phyloP scores from a whole-genome alignment of 2,113 vertebrate species.

The Elgaria multicarinata region DNA sequence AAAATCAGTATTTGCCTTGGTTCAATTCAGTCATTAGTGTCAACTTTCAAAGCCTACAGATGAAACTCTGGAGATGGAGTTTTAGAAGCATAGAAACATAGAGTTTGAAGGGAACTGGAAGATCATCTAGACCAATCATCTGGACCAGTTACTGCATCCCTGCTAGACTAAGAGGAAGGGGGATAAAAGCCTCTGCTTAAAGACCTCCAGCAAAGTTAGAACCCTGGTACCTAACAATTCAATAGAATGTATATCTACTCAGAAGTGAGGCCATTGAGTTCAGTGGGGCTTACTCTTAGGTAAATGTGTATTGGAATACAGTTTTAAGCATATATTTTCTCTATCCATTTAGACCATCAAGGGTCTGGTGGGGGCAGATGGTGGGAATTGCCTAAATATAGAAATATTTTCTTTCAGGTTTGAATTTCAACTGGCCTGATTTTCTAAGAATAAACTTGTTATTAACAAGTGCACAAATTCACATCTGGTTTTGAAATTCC shows the following conservation, averaged over 20 bases:
- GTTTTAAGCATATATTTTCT: neutral
- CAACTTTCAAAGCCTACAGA: neutral
- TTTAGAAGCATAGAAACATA: neutral
- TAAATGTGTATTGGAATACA: neutral
- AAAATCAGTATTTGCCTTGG: neutral
- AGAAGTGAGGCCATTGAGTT: neutral
- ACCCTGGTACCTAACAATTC: neutral
- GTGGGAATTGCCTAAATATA: neutral
- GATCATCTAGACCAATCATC: too few species aligned
- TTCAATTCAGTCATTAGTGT: neutral
- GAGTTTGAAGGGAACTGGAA: too few species aligned
- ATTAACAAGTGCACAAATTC: neutral
- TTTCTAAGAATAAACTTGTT: neutral
- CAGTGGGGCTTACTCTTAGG: neutral
- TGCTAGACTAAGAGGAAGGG: too few species aligned
- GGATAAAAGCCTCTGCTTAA: too few species aligned
- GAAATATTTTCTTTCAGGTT: neutral
- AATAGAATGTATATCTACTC: neutral
- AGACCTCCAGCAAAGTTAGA: too few species aligned
- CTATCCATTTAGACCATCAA: neutral
- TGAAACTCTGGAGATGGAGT: neutral
- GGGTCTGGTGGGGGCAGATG: too few species aligned
- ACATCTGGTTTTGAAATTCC: neutral
- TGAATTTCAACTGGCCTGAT: neutral
- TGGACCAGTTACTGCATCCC: too few species aligned